phyloP scores from a whole-genome alignment of 2,113 vertebrate genomes.

The Heterochromis multidens region DNA sequence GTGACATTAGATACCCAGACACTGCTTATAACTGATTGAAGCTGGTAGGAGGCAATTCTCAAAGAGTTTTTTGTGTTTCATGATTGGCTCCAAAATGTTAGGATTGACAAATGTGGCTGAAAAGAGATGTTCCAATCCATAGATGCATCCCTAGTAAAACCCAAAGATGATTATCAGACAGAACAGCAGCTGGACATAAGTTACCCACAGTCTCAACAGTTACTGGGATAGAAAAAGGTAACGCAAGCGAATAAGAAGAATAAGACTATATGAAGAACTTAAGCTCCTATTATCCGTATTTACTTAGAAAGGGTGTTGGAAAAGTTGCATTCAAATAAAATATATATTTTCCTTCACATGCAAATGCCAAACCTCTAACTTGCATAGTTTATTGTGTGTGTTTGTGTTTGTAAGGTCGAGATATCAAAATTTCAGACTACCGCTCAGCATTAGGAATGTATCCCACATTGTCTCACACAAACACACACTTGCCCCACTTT shows the following conservation, averaged over 20 bases:
- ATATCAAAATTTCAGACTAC: background rate
- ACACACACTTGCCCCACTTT: rapidly evolving
- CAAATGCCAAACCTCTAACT: too few relatives aligned
- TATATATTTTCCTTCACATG: too few relatives aligned
- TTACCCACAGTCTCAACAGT: background rate
- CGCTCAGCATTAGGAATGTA: background rate
- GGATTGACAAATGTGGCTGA: background rate
- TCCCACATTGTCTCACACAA: background rate
- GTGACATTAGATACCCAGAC: background rate
- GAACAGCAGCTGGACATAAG: background rate
- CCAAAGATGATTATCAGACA: background rate
- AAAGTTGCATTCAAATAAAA: background rate
- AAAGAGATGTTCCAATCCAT: background rate
- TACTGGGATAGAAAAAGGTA: too few relatives aligned
- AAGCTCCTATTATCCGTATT: background rate
- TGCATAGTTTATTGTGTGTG: background rate
- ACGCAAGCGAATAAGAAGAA: background rate
- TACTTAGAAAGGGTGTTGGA: background rate
- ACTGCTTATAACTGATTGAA: background rate
- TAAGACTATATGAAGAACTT: background rate
- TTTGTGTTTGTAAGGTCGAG: background rate
- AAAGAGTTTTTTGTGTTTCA: background rate
- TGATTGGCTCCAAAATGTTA: background rate
- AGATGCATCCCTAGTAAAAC: background rate
- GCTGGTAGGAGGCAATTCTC: background rate